phyloP scores from a whole-genome alignment of 2,113 vertebrate species.

The Psettodes erumei region DNA sequence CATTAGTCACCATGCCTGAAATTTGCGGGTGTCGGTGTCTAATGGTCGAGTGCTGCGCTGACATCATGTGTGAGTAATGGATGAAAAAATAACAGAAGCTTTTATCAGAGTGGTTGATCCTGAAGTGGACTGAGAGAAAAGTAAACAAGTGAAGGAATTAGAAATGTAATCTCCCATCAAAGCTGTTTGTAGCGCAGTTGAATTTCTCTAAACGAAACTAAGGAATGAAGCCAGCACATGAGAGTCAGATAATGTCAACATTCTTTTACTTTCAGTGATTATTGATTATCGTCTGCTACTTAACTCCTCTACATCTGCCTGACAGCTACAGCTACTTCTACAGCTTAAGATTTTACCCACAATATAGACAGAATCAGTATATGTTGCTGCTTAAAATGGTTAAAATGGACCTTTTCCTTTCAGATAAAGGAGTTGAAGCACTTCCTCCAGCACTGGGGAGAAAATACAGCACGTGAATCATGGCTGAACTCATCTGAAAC shows the following conservation, averaged over 20 bases:
- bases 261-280: too few relatives aligned
- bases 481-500: constrained; percentile 11
- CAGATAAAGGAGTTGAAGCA: background rate
- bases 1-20: constrained; percentile 53
- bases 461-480: background rate
- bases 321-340: too few relatives aligned
- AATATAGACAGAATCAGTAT: too few relatives aligned
- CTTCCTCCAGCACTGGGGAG: background rate
- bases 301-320: too few relatives aligned
- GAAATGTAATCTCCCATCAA: too few relatives aligned
- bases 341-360: too few relatives aligned
- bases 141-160: background rate
- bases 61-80: constrained; percentile 56
- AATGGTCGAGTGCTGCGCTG: constrained; percentile 28
- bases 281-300: too few relatives aligned
- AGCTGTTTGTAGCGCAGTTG: too few relatives aligned
- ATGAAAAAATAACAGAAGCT: background rate
- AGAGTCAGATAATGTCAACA: too few relatives aligned
- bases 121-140: background rate
- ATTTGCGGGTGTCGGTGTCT: constrained; percentile 39
- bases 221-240: too few relatives aligned
- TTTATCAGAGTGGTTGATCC: constrained; percentile 43
- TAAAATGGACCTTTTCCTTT: background rate
- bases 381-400: too few relatives aligned
- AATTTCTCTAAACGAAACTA: too few relatives aligned